Evolutionary conservation across 2,113 vertebrate species (phyloP), one percentile per base, ranked within the genome.

Genomic region (Dendrocopos noguchii): DNA sequence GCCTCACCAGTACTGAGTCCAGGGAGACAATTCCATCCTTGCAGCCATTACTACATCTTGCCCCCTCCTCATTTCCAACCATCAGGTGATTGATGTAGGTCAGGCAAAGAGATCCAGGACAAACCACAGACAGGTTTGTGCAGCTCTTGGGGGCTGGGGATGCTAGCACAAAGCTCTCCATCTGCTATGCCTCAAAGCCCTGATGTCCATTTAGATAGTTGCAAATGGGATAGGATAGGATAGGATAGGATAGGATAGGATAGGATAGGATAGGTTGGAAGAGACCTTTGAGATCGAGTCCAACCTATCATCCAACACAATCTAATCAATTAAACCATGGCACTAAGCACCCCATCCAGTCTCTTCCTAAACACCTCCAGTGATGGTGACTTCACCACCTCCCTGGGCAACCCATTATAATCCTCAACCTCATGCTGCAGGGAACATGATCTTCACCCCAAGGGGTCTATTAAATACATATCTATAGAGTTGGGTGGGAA

Each of bases 61-160:
- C 25, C 33, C 36, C 6, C 27, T 50, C 18, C 10, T 46, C 25
- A 4, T 61, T 74, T 63, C 27, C 36, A 79, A 10, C 19, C 22
- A 29, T 7, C 8, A 59, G 12, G 55, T 15, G 28, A 47, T 1
- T 21, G 52, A 6, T 28, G 22, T 3, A 10, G 1, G 15, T 24
- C 50, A 65, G 21, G 9, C 15, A 71, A 59, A 71, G 21, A 55
- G 4, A 33, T 3, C 29, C 77, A 31, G 24, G 78, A 10, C 21
- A 71, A 90, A 39, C 25, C 4, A 0, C 3, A 4, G 8, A 13
- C 8, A 34, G 28, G 15, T 22, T 10, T 7, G 1, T 1, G 22
- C 4, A 29, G 60, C 14, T 17, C 8, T 3, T 11, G 14, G 44
- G 29, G 21, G 31, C 33, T 42, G 52, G 56, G 46, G 70, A 20